These are phyloP conservation scores for Eufriesea mexicana DNA, from an alignment of 1,140 invertebrate genomes.

Conservation along the genomic window DNA sequence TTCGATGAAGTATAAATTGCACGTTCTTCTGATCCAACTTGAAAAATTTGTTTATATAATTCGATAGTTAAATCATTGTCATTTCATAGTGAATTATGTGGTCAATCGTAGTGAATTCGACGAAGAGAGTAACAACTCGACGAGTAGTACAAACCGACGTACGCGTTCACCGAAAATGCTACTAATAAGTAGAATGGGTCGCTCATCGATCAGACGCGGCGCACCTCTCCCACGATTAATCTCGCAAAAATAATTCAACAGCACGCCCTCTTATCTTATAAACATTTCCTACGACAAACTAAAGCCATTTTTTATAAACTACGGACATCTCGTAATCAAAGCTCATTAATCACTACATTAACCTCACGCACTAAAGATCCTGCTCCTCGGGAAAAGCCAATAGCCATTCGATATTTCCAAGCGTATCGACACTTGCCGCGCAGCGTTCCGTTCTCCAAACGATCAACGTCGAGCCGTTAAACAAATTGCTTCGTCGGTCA, in stretches of 20 bases:
- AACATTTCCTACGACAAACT: neutral
- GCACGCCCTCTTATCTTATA: neutral
- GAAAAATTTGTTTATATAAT: too few species aligned
- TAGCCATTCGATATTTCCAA: neutral
- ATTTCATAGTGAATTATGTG: too few species aligned
- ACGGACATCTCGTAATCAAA: neutral
- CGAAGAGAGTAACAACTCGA: too few species aligned
- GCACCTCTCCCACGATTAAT: neutral
- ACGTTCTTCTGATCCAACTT: too few species aligned
- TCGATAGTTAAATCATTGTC: too few species aligned
- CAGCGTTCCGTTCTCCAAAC: neutral
- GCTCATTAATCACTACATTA: neutral
- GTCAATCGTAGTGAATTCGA: too few species aligned
- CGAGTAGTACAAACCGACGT: too few species aligned
- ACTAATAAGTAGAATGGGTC: neutral
- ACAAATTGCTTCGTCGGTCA: constrained; percentile 15
- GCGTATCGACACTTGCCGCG: neutral
- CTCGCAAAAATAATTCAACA: neutral
- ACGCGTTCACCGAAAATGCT: too few species aligned
- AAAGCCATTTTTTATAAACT: neutral
- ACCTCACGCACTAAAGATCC: neutral
- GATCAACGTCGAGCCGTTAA: constrained; percentile 14
- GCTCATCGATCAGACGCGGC: neutral
- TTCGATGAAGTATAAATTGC: too few species aligned
- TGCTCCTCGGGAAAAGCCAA: neutral